These are phyloP conservation scores for Hapalemur alaotrensis DNA, from an alignment of 2,797 vertebrate species.

Conservation along the genomic window DNA sequence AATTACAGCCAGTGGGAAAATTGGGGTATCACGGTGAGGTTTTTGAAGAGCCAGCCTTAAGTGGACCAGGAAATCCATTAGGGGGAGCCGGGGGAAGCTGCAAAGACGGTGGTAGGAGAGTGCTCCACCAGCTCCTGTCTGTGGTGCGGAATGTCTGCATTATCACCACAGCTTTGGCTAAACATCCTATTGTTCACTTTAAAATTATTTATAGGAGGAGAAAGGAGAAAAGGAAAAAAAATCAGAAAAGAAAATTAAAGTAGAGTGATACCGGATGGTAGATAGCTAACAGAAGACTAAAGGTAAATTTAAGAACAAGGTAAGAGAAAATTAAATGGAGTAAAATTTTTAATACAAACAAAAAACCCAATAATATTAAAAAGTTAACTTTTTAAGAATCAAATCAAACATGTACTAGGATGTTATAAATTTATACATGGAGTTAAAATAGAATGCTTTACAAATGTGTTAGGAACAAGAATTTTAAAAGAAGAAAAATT, in stretches of 20 bases:
- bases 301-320: neutral
- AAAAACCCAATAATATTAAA: neutral
- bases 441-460: neutral
- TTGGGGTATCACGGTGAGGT: neutral
- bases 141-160: neutral
- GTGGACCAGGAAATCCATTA: neutral
- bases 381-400: constrained; percentile 6
- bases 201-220: neutral
- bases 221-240: neutral
- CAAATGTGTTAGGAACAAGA: neutral
- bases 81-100: neutral
- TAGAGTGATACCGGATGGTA: neutral
- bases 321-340: neutral
- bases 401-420: neutral
- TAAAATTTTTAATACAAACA: neutral
- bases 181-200: neutral
- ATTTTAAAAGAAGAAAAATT: neutral
- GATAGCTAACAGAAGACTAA: neutral
- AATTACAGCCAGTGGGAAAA: neutral
- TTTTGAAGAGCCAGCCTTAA: neutral
- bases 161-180: neutral
- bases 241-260: neutral
- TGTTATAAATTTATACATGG: neutral
- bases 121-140: neutral
- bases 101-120: neutral